Percentiles rank a stretch among this genome's conserved stretches.
Conservation (phyloP, 2,797 vertebrate genomes). For the Lithobates pipiens region DNA sequence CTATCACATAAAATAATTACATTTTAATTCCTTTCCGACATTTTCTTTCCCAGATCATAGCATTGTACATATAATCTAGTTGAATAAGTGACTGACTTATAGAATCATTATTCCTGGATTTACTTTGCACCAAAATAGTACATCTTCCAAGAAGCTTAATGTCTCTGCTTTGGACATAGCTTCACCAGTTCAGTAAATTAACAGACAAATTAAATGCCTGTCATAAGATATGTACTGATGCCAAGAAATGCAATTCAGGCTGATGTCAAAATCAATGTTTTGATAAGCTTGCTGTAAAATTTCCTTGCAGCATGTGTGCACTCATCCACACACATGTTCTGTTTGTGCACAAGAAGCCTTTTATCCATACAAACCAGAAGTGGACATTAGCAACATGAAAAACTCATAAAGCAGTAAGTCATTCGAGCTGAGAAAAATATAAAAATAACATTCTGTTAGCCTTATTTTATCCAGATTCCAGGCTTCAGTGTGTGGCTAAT, state of each 20-base stretch:
- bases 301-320: conserved; percentile 7
- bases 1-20: too few species aligned
- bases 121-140: not conserved
- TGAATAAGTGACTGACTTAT: not conserved
- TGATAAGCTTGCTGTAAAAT: conserved; percentile 16
- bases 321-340: not conserved
- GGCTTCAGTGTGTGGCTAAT: not conserved
- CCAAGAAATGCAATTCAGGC: not conserved
- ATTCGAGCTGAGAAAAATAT: not conserved
- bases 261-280: conserved; percentile 26
- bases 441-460: not conserved
- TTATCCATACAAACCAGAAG: not conserved
- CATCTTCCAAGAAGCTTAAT: not conserved
- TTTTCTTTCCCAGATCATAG: not conserved
- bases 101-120: not conserved
- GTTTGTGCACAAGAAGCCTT: not conserved
- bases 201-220: not conserved
- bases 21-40: too few species aligned
- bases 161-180: not conserved
- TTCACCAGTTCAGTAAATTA: not conserved
- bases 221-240: not conserved
- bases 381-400: not conserved
- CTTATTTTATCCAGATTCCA: not conserved
- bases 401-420: not conserved
- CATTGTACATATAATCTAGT: not conserved